Percentiles rank a stretch among this genome's conserved stretches.
phyloP scores from a whole-genome alignment of 2,797 vertebrate species.

The Urosaurus nigricauda region DNA sequence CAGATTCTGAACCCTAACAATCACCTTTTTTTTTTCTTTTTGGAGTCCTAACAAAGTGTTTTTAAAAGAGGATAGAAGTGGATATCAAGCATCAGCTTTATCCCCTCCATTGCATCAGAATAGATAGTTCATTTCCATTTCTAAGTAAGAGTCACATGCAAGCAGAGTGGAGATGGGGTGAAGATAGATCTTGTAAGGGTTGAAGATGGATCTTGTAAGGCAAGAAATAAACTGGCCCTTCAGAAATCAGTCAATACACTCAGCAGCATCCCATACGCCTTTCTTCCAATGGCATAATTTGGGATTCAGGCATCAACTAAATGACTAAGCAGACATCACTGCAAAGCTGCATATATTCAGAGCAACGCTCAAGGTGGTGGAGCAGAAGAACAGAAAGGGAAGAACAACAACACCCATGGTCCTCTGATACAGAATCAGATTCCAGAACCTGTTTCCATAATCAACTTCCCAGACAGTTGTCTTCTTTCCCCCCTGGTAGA shows the following conservation, averaged over 20 bases:
- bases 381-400: not conserved
- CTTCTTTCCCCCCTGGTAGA: constrained; percentile 21
- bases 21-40: not conserved
- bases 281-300: not conserved
- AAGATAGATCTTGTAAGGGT: constrained; percentile 47
- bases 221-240: constrained; percentile 14
- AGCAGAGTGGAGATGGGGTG: not conserved
- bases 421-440: constrained; percentile 48
- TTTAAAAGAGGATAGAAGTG: constrained; percentile 46
- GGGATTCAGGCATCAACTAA: constrained; percentile 1
- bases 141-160: not conserved
- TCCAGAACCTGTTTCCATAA: not conserved
- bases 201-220: constrained; percentile 36
- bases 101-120: not conserved
- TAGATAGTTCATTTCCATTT: not conserved
- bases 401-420: not conserved
- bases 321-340: not conserved
- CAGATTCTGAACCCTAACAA: not conserved
- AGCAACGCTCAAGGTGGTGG: not conserved
- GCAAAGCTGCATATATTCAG: not conserved
- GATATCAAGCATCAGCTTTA: rapidly evolving
- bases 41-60: not conserved
- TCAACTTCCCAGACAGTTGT: constrained; percentile 56
- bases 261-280: not conserved
- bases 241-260: rapidly evolving